Percentiles rank a stretch among this genome's conserved stretches.
These are phyloP conservation scores for Raillietiella orientalis DNA, from an alignment of 2,888 invertebrate species.

Conservation along the genomic window DNA sequence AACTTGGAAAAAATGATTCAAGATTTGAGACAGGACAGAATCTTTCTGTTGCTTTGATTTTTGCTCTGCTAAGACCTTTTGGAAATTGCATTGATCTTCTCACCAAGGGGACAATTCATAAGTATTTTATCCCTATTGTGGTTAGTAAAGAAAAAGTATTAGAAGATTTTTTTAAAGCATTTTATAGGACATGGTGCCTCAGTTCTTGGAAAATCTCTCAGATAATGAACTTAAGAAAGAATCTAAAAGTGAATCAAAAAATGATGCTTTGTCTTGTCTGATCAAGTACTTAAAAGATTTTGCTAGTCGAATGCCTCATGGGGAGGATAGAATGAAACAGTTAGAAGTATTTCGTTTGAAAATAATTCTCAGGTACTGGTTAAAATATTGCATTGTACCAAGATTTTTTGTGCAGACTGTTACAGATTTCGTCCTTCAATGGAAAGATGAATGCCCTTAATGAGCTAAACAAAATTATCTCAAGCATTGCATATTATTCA, in stretches of 20 bases:
- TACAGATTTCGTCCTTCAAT: conserved; percentile 90
- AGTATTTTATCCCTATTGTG: conserved; percentile 67
- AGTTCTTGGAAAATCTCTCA: conserved; percentile 59
- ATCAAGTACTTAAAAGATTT: conserved; percentile 71
- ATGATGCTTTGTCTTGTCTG: conserved; percentile 76
- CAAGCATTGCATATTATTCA: conserved; percentile 61
- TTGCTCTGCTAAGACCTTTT: conserved; percentile 55
- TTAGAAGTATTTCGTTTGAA: conserved; percentile 81
- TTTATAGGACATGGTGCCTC: conserved; percentile 58
- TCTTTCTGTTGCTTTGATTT: conserved; percentile 38
- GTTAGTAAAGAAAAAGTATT: conserved; percentile 18
- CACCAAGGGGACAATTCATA: conserved; percentile 58
- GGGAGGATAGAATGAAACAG: conserved; percentile 42
- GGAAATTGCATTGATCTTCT: conserved; percentile 70
- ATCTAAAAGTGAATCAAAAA: conserved; percentile 69
- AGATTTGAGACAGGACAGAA: conserved; percentile 41
- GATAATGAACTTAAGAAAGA: conserved; percentile 87
- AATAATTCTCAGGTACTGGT: conserved; percentile 38
- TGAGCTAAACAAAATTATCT: conserved; percentile 87
- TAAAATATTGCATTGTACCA: background rate
- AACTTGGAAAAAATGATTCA: too few relatives aligned
- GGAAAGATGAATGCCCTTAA: conserved; percentile 97
- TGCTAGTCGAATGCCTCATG: conserved; percentile 41
- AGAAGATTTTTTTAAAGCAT: too few relatives aligned
- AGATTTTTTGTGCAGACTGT: conserved; percentile 20